Evolutionary conservation across 2,113 vertebrate genomes (phyloP).

Genomic region (Neotoma lepida): DNA sequence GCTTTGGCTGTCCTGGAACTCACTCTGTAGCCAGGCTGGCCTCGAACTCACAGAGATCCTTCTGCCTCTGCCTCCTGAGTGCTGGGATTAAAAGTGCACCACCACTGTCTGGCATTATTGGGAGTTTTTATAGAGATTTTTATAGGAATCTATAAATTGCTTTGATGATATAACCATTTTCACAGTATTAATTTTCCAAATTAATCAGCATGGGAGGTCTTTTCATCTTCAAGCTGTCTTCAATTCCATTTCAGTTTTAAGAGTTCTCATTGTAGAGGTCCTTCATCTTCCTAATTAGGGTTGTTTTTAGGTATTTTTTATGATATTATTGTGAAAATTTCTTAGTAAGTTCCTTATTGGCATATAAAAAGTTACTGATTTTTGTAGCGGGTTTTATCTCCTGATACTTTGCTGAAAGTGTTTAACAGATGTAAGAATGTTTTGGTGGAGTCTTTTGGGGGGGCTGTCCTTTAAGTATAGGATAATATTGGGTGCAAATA

Average conservation of each 20-base stretch:
- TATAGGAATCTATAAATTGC: too few species aligned
- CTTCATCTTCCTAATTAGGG: not conserved
- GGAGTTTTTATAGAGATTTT: too few species aligned
- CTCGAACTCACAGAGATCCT: too few species aligned
- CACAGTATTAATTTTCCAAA: not conserved
- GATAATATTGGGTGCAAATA: not conserved
- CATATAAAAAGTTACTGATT: too few species aligned
- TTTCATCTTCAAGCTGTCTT: not conserved
- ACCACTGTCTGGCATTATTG: too few species aligned
- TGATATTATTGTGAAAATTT: not conserved
- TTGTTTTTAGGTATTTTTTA: not conserved
- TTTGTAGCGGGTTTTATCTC: not conserved
- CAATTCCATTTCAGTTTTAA: not conserved
- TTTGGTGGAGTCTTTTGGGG: not conserved
- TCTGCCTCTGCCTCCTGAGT: too few species aligned
- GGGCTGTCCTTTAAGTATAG: not conserved
- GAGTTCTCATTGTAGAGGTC: not conserved
- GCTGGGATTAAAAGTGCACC: too few species aligned
- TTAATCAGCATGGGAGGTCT: not conserved
- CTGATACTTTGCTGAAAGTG: not conserved
- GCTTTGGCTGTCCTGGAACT: too few species aligned
- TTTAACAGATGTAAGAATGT: not conserved
- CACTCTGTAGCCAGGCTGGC: too few species aligned
- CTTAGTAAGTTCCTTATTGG: not conserved
- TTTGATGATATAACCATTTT: too few species aligned